phyloP scores from a whole-genome alignment of 1,140 invertebrate genomes.

The Calosoma granatense region DNA sequence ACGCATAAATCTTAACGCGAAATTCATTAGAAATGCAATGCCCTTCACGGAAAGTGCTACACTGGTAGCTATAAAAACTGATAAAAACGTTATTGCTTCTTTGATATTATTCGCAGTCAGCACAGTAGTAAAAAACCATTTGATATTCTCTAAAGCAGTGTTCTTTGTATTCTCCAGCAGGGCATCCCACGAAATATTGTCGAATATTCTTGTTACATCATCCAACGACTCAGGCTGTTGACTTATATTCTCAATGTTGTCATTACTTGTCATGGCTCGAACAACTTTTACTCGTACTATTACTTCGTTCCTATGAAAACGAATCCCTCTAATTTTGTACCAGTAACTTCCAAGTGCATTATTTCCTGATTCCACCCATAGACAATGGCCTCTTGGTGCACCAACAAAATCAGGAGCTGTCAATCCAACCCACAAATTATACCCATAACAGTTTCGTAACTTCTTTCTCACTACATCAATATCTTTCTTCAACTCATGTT shows the following conservation, averaged over 20 bases:
- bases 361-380: slow-evolving; percentile 22
- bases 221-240: not conserved
- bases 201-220: not conserved
- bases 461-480: slow-evolving; percentile 18
- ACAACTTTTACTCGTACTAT: slow-evolving; percentile 22
- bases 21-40: slow-evolving; percentile 22
- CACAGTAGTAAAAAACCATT: slow-evolving; percentile 12
- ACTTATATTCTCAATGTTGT: slow-evolving; percentile 9
- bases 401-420: slow-evolving; percentile 21
- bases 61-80: slow-evolving; percentile 18
- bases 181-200: not conserved
- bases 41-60: slow-evolving; percentile 16
- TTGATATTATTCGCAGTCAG: slow-evolving; percentile 21
- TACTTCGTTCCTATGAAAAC: slow-evolving; percentile 22
- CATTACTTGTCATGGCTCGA: slow-evolving; percentile 12
- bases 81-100: slow-evolving; percentile 20
- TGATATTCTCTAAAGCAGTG: slow-evolving; percentile 13
- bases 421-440: slow-evolving; percentile 22
- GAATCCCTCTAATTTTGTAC: slow-evolving; percentile 23
- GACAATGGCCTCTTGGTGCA: slow-evolving; percentile 19
- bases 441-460: slow-evolving; percentile 11
- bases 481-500: slow-evolving; percentile 22
- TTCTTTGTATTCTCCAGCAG: not conserved
- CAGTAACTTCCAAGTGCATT: slow-evolving; percentile 24
- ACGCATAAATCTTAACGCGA: slow-evolving; percentile 21